These are phyloP conservation scores for Anaspis maculata DNA, from an alignment of 2,888 invertebrate species.

Conservation along the genomic window DNA sequence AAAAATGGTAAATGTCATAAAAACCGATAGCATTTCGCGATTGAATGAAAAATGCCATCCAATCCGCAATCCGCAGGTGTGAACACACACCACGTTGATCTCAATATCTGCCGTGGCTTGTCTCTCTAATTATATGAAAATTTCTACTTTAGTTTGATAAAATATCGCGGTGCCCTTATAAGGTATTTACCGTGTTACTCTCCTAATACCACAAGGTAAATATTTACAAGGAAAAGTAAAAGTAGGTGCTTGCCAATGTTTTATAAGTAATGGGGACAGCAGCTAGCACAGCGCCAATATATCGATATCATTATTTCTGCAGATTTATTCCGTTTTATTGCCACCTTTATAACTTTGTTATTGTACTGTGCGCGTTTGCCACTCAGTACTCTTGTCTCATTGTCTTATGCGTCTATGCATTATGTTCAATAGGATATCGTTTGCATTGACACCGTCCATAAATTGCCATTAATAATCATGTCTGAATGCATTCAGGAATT, in stretches of 20 bases:
- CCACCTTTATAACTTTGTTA: constrained; percentile 7
- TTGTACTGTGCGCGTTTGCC: constrained; percentile 7
- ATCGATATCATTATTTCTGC: constrained; percentile 18
- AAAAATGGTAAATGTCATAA: constrained; percentile 12
- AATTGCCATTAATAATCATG: constrained; percentile 1
- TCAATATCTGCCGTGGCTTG: too few relatives aligned
- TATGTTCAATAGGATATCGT: background rate
- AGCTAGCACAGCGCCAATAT: constrained; percentile 24
- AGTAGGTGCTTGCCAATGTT: constrained; percentile 36
- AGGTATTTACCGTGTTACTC: constrained; percentile 28
- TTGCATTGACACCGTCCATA: too few relatives aligned
- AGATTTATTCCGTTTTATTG: constrained; percentile 7
- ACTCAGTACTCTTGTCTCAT: constrained; percentile 4
- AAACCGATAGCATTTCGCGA: constrained; percentile 10
- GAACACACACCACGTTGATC: too few relatives aligned
- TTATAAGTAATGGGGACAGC: constrained; percentile 33
- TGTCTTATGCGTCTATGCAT: constrained; percentile 2
- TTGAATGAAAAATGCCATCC: constrained; percentile 22
- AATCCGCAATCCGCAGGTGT: too few relatives aligned
- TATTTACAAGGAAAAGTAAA: constrained; percentile 41
- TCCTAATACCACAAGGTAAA: constrained; percentile 35
- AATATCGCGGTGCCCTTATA: constrained; percentile 34
- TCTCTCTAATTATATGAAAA: constrained; percentile 24
- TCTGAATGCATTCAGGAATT: too few relatives aligned
- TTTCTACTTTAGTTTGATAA: constrained; percentile 26